phyloP scores from a whole-genome alignment of 2,113 vertebrate species.

The Saimiri boliviensis region DNA sequence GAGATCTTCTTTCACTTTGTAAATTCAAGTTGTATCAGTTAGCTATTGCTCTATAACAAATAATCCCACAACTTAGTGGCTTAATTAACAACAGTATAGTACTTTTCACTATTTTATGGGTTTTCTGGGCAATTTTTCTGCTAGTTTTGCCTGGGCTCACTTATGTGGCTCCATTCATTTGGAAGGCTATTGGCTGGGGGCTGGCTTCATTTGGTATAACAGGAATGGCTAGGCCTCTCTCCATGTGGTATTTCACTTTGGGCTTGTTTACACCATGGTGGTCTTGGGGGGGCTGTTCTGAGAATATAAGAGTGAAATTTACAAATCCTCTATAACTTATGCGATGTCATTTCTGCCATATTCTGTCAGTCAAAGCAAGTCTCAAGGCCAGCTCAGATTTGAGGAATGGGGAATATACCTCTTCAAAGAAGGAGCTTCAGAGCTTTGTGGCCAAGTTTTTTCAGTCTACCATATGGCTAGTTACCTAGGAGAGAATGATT shows the following conservation, averaged over 20 bases:
- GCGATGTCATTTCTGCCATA: neutral
- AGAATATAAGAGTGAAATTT: neutral
- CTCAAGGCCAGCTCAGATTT: neutral
- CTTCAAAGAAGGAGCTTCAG: neutral
- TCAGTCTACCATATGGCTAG: neutral
- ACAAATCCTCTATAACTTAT: neutral
- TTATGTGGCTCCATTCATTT: neutral
- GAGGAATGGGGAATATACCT: neutral
- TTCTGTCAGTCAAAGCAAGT: neutral
- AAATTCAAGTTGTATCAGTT: conserved; percentile 8
- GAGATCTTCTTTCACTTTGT: neutral
- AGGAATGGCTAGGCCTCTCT: neutral
- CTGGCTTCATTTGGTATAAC: neutral
- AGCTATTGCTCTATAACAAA: neutral
- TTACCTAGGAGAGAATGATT: neutral
- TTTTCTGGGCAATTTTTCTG: neutral
- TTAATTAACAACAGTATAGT: neutral
- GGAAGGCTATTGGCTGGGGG: neutral
- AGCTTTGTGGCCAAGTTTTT: neutral
- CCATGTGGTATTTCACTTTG: neutral
- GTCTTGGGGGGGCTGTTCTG: neutral
- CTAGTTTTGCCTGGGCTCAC: neutral
- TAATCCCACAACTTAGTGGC: neutral
- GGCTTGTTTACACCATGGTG: neutral
- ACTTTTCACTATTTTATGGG: neutral